Evolutionary conservation across 2,113 vertebrate genomes (phyloP).

Genomic region (Perca schrenkii): DNA sequence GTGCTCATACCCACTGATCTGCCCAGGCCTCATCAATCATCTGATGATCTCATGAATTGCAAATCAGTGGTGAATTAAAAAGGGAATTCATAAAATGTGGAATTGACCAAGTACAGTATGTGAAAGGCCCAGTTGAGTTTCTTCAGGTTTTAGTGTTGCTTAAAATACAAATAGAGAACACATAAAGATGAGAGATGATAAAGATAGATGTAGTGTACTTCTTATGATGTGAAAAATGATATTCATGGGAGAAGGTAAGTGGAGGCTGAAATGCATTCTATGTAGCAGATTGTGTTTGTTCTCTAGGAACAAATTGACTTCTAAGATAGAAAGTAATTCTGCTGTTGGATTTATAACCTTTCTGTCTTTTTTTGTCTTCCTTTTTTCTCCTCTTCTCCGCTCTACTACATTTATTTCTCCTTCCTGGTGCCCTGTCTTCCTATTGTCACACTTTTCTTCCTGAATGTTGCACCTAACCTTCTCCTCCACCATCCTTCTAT

Average conservation of each 20-base stretch:
- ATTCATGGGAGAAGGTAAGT: conserved; percentile 64
- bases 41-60: conserved; percentile 14
- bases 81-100: no score
- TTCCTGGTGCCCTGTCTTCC: conserved; percentile 12
- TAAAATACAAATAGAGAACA: neutral
- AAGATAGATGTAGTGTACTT: conserved; percentile 20
- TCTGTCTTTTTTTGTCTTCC: conserved; percentile 22
- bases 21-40: conserved; percentile 23
- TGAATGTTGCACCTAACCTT: neutral
- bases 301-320: conserved; percentile 61
- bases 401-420: conserved; percentile 36
- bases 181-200: conserved; percentile 1
- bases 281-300: conserved; percentile 52
- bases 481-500: neutral
- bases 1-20: neutral
- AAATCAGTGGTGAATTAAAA: conserved; percentile 1
- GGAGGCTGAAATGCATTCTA: conserved; percentile 64
- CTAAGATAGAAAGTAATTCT: conserved; percentile 50
- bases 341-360: conserved; percentile 51
- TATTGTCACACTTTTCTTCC: neutral
- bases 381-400: neutral
- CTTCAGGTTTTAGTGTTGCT: neutral
- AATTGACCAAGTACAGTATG: neutral
- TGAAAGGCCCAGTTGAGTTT: neutral
- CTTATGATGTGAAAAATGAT: conserved; percentile 67